Base-by-base conservation (phyloP, 2,797 vertebrate genomes). In the Rhodeus uyekii region DNA sequence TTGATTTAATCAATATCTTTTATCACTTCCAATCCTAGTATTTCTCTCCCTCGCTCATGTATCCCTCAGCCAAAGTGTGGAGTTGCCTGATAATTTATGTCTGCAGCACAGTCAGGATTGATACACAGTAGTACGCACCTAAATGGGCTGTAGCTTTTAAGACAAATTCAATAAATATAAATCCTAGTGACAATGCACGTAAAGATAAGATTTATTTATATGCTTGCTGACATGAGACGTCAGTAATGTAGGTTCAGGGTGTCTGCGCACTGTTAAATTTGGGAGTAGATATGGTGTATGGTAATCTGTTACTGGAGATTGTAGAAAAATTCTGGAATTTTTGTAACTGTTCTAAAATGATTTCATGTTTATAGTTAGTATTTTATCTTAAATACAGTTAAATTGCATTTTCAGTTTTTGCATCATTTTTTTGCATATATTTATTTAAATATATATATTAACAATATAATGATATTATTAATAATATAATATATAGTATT, bases 1-100 rank as follows among this genome's bases (percentile, higher is more conserved):
- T 67, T 46, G 65, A 46, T 72, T 46, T 22, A 48, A 36, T 72
- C 78, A 16, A 80, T 73, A 63, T 63, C 22, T 16, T 80, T 48
- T 38, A 80, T 61, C 22, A 22, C 22, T 18, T 80, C 27, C 36
- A 61, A 42, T 46, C 53, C 18, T 13, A 32, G 36, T 13, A 16
- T 32, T 58, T 74, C 46, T 63, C n/a, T 79, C 24, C 27, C 36
- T 69, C 2, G 24, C 38, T 42, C 24, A 42, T 64, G 64, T 19
- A 19, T 34, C 4, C 27, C n/a, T 48, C 19, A 27, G 38, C 22
- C 19, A n/a, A 58, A 58, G 39, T 38, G 38, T 58, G 10, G 10
- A 8, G 36, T n/a, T 13, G 1, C 46, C 12, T 69, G 39, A 46
- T 71, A 8, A 71, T 61, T 55, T 63, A 77, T 10, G 44, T 46